Evolutionary conservation across 1,140 invertebrate species (phyloP), one percentile per base, ranked within the genome.

Genomic region (Bicyclus anynana): DNA sequence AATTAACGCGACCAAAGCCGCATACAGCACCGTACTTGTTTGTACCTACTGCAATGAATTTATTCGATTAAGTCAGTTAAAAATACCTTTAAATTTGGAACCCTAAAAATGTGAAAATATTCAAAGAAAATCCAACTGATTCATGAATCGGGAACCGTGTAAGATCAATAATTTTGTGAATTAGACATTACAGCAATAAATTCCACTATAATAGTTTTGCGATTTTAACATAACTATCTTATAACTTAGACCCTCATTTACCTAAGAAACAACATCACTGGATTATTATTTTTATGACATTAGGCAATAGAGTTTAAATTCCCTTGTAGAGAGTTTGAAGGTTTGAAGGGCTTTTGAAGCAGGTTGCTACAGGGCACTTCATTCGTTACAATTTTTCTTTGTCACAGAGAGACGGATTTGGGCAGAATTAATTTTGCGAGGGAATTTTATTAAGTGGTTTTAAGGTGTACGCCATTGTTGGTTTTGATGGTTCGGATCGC

Each of bases 311-410:
- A 59, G 61, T 59, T 46, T 17, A 59, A 33, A 54, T 74, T 70
- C 6, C 49, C 12, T 2, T 17, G 46, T 10, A 46, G 27, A 5
- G 4, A 29, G 26, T 14, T 49, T 53, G 38, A 68, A 73, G 65
- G 63, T 17, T 49, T 53, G 40, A 68, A 73, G 65, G 63, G 63
- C 63, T 69, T 49, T 67, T 67, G 51, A 69, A 68, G 65, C 77
- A 86, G 81, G 83, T 84, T 79, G 75, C 62, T 77, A 56, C 52
- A 72, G 68, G 65, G 71, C 68, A 74, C 74, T 76, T 72, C 58
- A 80, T 83, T 82, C 78, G 77, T 83, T 84, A 80, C 80, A 84
- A 87, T 87, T 87, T 87, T 87, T 87, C 84, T 84, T 82, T 84
- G 84, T 87, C 81, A 81, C 81, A 84, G 77, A 78, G 77, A 80